Evolutionary conservation across 2,888 invertebrate species (phyloP).

Genomic region (Pseudococcus viburni): DNA sequence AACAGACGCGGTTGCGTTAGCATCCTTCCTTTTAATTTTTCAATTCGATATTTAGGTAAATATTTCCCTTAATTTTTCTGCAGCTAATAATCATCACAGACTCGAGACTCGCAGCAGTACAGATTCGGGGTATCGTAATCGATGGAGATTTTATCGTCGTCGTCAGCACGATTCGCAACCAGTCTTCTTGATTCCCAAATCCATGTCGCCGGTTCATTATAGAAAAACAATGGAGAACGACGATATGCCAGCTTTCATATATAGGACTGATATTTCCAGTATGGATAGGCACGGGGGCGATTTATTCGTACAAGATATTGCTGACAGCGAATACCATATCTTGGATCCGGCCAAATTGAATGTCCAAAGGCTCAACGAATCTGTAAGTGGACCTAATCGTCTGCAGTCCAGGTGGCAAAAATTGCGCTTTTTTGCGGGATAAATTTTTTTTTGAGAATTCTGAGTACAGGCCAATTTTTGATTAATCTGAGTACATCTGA

Average conservation of each 20-base stretch:
- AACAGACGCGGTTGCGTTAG: background rate
- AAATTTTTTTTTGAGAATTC: no score
- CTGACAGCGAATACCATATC: constrained; percentile 71
- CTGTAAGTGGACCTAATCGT: constrained; percentile 17
- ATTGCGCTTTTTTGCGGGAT: no score
- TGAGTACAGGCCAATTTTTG: no score
- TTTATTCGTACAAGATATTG: constrained; percentile 74
- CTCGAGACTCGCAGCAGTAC: constrained; percentile 26
- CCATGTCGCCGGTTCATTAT: background rate
- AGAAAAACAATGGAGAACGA: constrained; percentile 10
- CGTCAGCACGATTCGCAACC: constrained; percentile 55
- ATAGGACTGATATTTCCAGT: constrained; percentile 5
- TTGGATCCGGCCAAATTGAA: constrained; percentile 69
- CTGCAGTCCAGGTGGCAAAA: no score
- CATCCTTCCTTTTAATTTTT: background rate
- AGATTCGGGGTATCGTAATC: constrained; percentile 32
- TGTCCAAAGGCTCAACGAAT: constrained; percentile 70
- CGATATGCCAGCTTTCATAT: constrained; percentile 53
- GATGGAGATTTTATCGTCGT: constrained; percentile 60
- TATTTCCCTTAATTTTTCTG: background rate
- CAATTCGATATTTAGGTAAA: background rate
- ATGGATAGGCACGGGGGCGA: constrained; percentile 11
- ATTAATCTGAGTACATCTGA: no score
- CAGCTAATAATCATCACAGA: constrained; percentile 56
- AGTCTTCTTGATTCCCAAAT: constrained; percentile 41